Base-by-base conservation (phyloP, 2,113 vertebrate species). In the Pungitius pungitius region DNA sequence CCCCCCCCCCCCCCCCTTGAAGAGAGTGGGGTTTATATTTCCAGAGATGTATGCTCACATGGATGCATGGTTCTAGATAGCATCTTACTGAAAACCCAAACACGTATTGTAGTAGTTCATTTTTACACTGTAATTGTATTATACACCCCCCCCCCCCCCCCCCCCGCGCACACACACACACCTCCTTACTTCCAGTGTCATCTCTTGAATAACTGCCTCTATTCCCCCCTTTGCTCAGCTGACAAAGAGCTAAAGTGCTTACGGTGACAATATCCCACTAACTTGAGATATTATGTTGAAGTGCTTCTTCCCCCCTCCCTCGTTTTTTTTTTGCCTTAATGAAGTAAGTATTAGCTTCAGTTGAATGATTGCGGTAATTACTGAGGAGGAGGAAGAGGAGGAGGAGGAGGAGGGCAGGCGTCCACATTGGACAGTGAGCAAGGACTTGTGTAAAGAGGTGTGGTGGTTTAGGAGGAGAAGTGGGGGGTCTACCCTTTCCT, bases 301-400 rank as follows among this genome's bases (percentile, higher is more conserved):
- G 77, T 43, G 67, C 45, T 55, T 67, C 68, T 35, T 35, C 49
- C 49, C 43, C 37, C 47, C 24, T 27, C 51, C 70, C 37, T 37
- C 54, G 43, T 60, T 35, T 30, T 65, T 69, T 71, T 58, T 57
- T 45, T 35, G 13, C 64, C 43, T 69, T 89, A 92, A 94, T 91
- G 87, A 92, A 91, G 67, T 89, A 92, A 91, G 88, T 87, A 85
- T 86, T 89, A 84, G 81, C 87, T 86, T 82, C 87, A 92, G 81
- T 79, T 88, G 85, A 89, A 56, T 90, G 89, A 90, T 93, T 91
- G 85, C 86, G 88, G 88, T 92, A 92, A 93, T 93, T 90, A 90
- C 77, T 82, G 75, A 74, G 73, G 67, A 75, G 73, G 47, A 13
- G n/a, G 49, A 24, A 12, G 51, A 54, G 12, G 22, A 54, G 13